These are phyloP conservation scores for Erythrolamprus reginae DNA, from an alignment of 2,113 vertebrate genomes.

Conservation along the genomic window DNA sequence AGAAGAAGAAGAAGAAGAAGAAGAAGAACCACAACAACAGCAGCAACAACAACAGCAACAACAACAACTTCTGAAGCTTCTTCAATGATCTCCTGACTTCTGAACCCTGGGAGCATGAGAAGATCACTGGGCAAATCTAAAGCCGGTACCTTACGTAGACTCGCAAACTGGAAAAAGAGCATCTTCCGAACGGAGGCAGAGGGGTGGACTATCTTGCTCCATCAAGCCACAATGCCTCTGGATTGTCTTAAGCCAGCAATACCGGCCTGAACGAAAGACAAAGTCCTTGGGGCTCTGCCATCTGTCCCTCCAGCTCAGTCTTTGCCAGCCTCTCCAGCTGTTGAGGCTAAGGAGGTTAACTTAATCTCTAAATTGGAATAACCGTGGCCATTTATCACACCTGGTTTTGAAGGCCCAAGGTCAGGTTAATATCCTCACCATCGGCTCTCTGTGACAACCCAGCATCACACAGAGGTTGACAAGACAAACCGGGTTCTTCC, in stretches of 20 bases:
- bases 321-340: constrained; percentile 40
- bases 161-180: background rate
- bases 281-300: background rate
- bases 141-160: background rate
- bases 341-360: constrained; percentile 29
- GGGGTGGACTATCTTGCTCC: background rate
- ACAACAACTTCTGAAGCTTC: too few species aligned
- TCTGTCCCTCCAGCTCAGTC: background rate
- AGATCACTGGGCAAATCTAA: background rate
- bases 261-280: background rate
- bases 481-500: constrained; percentile 12
- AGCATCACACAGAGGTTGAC: constrained; percentile 19
- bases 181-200: background rate
- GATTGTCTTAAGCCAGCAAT: background rate
- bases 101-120: background rate
- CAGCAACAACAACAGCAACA: too few species aligned
- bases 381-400: background rate
- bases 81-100: background rate
- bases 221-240: background rate
- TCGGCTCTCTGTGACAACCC: constrained; percentile 23
- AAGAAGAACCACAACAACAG: too few species aligned
- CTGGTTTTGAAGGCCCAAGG: constrained; percentile 16
- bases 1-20: too few species aligned
- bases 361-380: constrained; percentile 29
- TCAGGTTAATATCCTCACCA: constrained; percentile 19